Base-by-base conservation (phyloP, 2,888 invertebrate species). In the Acleris cristana region DNA sequence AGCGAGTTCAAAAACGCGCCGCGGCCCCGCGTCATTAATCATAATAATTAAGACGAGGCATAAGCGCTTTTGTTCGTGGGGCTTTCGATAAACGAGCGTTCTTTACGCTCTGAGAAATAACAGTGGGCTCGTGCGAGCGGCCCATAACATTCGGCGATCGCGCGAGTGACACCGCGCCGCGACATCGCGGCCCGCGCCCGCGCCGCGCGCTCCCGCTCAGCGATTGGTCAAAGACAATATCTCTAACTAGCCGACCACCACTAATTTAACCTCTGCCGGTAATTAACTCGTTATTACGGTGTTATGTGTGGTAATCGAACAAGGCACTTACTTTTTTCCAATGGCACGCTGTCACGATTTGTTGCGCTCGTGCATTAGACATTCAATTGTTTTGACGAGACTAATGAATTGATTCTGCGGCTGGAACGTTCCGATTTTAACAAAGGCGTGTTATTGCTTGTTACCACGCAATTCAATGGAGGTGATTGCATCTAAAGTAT, bases 11-110 rank as follows among this genome's bases (percentile, higher is more conserved):
- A 89, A 88, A 89, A 86, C 82, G 82, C 72, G 85, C 90, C 92
- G 90, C 87, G 74, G 80, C 80, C 76, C 76, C 76, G 82, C 78
- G 79, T 87, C 91, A 92, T 92, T 88, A 90, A 92, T 92, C 92
- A 92, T 87, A 88, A 88, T 92, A 92, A 92, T 92, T 91, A 91
- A 91, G 91, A 92, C 87, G 88, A 88, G 86, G 83, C 80, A 78
- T 86, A 87, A 88, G 84, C 82, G 85, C 87, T 85, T 89, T 91
- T 90, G 91, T 91, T 89, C 85, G 85, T 81, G 83, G 82, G 80
- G 82, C 79, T 84, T 80, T 83, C 84, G 84, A 85, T 87, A 85
- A 89, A 88, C 83, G 86, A 71, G 74, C 70, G 73, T 70, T 74
- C 73, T 76, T 65, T 62, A 69, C 64, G 69, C 62, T 40, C 61